Base-by-base conservation (phyloP, 2,888 invertebrate genomes). In the Mycalesis mineus region DNA sequence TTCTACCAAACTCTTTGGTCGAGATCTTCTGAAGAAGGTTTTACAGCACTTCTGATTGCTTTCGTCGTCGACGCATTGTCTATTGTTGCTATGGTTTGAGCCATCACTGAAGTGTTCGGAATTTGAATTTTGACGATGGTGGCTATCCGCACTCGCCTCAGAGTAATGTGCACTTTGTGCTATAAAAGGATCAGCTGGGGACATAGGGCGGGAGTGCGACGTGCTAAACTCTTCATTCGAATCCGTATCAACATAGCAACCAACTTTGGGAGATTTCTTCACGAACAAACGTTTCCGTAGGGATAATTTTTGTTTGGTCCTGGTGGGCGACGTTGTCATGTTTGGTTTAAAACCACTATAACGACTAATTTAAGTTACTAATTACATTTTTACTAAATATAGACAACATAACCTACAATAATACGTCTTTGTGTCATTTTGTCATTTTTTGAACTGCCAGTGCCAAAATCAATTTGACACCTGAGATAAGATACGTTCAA, bases 191-290 rank as follows among this genome's bases (percentile, higher is more conserved):
- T 89, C 88, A 9, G 83, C 86, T 40, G 89, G 89, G 50, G 89
- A 89, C 65, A 84, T 86, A n/a, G 89, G 88, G 52, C 89, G 80
- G 45, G 89, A 89, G 42, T 80, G 70, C 59, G 84, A 80, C 64
- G 84, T 86, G 60, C 70, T 72, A 58, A 81, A 82, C 77, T 88
- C 89, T 65, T 88, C 88, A 65, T 84, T 84, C 33, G 88, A 89
- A 73, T 88, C 89, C 53, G 86, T 80, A 71, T 90, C 89, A 61
- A 88, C 83, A 77, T 83, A 84, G 74, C 90, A 90, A 59, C 90
- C 90, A 68, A 90, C 90, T 84, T 88, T 89, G 36, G 90, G 89
- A 5, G 90, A 90, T 68, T 90, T 90, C 71, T 89, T 90, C 55
- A 89, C 90, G 67, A 90, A 87, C 60, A 90, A 67, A 49, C 90